These are phyloP conservation scores for Siniperca knerii DNA, from an alignment of 2,113 vertebrate genomes.

Conservation along the genomic window DNA sequence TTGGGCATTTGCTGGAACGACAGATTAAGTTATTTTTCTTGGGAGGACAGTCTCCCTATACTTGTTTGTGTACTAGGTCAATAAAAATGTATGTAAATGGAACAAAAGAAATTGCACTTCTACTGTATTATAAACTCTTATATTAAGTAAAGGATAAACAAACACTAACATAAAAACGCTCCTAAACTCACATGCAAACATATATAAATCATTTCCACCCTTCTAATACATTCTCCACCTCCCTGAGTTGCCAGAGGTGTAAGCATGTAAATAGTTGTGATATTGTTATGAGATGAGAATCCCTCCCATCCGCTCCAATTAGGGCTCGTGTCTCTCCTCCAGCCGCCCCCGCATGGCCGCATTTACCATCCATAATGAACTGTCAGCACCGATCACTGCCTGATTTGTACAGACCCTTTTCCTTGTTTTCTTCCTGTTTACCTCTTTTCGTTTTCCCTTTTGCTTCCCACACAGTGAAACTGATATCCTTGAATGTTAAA, in stretches of 20 bases:
- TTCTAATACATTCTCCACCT: conserved; percentile 18
- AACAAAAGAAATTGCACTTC: neutral
- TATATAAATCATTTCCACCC: neutral
- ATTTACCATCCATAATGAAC: conserved; percentile 82
- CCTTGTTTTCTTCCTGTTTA: conserved; percentile 47
- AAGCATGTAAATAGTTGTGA: conserved; percentile 74
- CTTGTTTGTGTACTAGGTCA: neutral
- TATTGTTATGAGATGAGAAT: conserved; percentile 74
- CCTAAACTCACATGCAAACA: neutral
- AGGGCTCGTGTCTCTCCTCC: conserved; percentile 65
- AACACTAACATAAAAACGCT: neutral
- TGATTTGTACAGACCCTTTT: conserved; percentile 69
- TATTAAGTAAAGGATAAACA: neutral
- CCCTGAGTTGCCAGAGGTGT: conserved; percentile 53
- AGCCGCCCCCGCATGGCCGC: conserved; percentile 64
- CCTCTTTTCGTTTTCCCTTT: conserved; percentile 47
- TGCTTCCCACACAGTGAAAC: conserved; percentile 24
- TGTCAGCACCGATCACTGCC: conserved; percentile 76
- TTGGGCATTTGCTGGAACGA: neutral
- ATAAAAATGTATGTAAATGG: neutral
- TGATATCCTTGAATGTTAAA: conserved; percentile 35
- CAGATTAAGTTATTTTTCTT: neutral
- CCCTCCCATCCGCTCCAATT: conserved; percentile 78
- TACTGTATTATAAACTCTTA: neutral
- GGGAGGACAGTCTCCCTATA: neutral